phyloP scores from a whole-genome alignment of 1,140 invertebrate genomes.

The Laupala kohalensis region DNA sequence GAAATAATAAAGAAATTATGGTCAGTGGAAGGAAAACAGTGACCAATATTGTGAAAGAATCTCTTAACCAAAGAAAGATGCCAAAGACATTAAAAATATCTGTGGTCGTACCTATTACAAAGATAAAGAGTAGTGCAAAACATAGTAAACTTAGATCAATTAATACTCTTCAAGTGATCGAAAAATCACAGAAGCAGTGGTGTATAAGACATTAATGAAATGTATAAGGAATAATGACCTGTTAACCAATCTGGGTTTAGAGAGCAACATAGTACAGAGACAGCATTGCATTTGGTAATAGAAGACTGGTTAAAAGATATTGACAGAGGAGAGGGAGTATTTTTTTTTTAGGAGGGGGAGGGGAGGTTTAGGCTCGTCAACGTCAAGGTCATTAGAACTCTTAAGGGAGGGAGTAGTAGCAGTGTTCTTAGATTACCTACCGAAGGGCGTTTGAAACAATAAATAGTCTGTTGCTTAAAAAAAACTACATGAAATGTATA shows the following conservation, averaged over 20 bases:
- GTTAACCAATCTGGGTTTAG: background rate
- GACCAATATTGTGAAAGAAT: background rate
- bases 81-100: background rate
- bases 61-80: background rate
- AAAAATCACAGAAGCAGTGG: background rate
- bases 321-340: too few relatives aligned
- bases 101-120: background rate
- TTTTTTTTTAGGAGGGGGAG: too few relatives aligned
- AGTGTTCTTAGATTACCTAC: too few relatives aligned
- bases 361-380: too few relatives aligned
- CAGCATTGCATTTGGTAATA: too few relatives aligned
- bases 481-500: too few relatives aligned
- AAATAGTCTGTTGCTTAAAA: too few relatives aligned
- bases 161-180: background rate
- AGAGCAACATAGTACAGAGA: too few relatives aligned
- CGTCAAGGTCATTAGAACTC: too few relatives aligned
- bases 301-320: too few relatives aligned
- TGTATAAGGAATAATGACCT: background rate
- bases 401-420: too few relatives aligned
- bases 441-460: too few relatives aligned
- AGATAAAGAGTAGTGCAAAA: background rate
- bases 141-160: background rate
- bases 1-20: background rate
- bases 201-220: background rate
- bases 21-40: background rate